Evolutionary conservation across 1,140 invertebrate species (phyloP), one percentile per base, ranked within the genome.

Genomic region (Lamellibrachia luymesi): DNA sequence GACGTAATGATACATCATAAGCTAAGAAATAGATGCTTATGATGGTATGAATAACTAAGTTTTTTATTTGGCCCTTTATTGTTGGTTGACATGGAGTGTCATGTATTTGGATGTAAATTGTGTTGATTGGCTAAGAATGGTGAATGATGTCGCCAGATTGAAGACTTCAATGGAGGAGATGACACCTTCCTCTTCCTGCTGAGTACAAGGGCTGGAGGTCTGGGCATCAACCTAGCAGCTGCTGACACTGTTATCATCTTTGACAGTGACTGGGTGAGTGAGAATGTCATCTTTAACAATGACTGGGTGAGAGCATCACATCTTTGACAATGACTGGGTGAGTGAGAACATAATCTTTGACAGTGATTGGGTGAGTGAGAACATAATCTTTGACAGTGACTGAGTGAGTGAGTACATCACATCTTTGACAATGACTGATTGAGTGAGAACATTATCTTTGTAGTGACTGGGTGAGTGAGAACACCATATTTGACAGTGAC

Each of bases 161-260:
- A 95, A 51, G 90, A 92, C 13, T 96, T 96, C 93, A 96, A 96
- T 93, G 93, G 93, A 89, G 98, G 99, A 96, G 99, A 98, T 1
- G 98, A 99, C 96, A 97, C 98, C 95, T 99, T 99, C 97, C 98
- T 99, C 4, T 99, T 99, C 96, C 97, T 99, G 51, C 96, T 99
- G 13, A 99, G 99, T 96, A 99, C 99, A 6, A 99, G 99, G 97
- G 99, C 99, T 94, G 99, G 99, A 94, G 99, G 99, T 91, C 97
- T 99, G 92, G 99, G 99, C 94, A 99, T 99, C 93, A 99, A 99
- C 97, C 97, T 99, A 93, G 99, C 99, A 1, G 99, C 99, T 10
- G 99, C 99, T 50, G 99, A 99, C 96, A 99, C 99, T 92, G 99
- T 99, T 7, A 99, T 99, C 94, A 99, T 99, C 94, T 99, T 99